Percentiles rank a stretch among this genome's conserved stretches.
These are phyloP conservation scores for Eucriotettix oculatus DNA, from an alignment of 2,888 invertebrate species.

Conservation along the genomic window DNA sequence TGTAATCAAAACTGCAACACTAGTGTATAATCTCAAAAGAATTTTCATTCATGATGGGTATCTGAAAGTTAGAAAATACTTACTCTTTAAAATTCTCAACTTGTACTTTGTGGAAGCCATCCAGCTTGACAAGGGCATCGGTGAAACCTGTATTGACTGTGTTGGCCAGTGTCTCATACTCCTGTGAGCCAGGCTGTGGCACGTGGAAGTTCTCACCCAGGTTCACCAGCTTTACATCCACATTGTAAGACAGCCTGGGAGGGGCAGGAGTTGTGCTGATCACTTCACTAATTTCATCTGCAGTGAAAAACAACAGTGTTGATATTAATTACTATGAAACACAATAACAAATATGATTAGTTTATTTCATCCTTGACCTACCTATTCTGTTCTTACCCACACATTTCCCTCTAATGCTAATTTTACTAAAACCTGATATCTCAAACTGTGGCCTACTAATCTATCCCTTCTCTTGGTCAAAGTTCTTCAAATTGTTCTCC, in stretches of 20 bases:
- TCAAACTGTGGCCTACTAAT: no score
- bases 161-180: constrained; percentile 53
- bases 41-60: no score
- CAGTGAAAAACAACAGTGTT: background rate
- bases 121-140: constrained; percentile 39
- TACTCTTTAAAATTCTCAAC: constrained; percentile 49
- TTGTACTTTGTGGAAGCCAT: constrained; percentile 54
- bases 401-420: no score
- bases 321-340: no score
- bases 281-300: constrained; percentile 1
- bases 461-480: no score
- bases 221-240: constrained; percentile 56
- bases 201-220: constrained; percentile 60
- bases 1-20: no score
- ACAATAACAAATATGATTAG: no score
- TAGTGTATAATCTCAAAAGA: no score
- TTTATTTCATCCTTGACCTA: no score
- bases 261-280: constrained; percentile 36
- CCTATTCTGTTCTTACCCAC: no score
- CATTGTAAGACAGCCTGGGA: constrained; percentile 48
- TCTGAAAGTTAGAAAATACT: constrained; percentile 9
- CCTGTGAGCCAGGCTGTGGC: constrained; percentile 52
- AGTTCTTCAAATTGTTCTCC: no score
- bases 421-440: no score
- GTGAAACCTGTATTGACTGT: constrained; percentile 47